Evolutionary conservation across 2,888 invertebrate species (phyloP).

Genomic region (Trissolcus brochymenae): DNA sequence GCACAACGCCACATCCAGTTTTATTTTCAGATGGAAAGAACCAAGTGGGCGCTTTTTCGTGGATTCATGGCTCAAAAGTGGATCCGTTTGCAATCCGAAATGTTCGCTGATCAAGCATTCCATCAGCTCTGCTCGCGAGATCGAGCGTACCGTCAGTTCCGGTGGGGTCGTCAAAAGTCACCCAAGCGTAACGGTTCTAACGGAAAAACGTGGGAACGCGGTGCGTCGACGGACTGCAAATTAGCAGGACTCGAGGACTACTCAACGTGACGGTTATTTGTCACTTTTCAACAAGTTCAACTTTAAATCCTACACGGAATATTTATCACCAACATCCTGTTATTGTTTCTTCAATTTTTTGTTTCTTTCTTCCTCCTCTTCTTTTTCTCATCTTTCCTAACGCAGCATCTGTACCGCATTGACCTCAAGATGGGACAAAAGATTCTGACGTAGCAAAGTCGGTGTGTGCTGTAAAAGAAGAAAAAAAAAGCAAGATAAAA

Average conservation of each 20-base stretch:
- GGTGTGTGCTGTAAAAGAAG: too few relatives aligned
- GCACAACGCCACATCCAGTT: too few relatives aligned
- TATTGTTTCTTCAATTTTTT: too few relatives aligned
- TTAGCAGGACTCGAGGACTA: conserved; percentile 52
- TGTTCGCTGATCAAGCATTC: conserved; percentile 36
- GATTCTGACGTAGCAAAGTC: too few relatives aligned
- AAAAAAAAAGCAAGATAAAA: too few relatives aligned
- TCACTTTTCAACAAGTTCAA: conserved; percentile 17
- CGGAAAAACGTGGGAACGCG: conserved; percentile 76
- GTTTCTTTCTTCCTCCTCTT: too few relatives aligned
- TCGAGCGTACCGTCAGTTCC: conserved; percentile 71
- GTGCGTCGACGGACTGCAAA: conserved; percentile 49
- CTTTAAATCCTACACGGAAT: conserved; percentile 3
- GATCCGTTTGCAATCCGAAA: neutral
- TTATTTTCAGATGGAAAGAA: too few relatives aligned
- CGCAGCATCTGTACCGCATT: too few relatives aligned
- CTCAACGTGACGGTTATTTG: conserved; percentile 50
- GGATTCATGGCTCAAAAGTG: neutral
- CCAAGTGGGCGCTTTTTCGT: too few relatives aligned
- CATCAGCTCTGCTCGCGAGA: conserved; percentile 55
- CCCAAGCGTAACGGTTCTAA: conserved; percentile 73
- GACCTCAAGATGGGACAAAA: too few relatives aligned
- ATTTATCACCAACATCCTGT: conserved; percentile 4
- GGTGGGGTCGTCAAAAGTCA: conserved; percentile 74
- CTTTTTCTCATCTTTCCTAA: too few relatives aligned